Evolutionary conservation across 2,113 vertebrate species (phyloP).

Genomic region (Rhipidura dahli): DNA sequence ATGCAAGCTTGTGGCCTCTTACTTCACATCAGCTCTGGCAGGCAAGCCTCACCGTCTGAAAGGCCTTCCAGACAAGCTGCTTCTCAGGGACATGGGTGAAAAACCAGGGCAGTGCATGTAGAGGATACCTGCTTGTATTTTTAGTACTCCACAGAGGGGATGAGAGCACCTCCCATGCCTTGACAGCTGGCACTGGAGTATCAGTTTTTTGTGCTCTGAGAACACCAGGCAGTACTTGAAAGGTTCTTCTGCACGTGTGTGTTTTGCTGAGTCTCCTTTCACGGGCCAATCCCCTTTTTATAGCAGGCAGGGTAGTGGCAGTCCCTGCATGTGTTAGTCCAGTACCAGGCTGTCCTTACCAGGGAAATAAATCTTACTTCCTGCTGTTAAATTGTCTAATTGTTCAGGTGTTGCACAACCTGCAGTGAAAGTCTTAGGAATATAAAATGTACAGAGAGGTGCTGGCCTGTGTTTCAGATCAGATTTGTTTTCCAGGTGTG

Average conservation of each 20-base stretch:
- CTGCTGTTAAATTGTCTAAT: neutral
- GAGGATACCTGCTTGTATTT: neutral
- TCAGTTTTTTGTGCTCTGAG: neutral
- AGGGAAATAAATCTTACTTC: neutral
- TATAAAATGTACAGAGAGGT: neutral
- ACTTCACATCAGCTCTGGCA: neutral
- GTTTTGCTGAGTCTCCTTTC: neutral
- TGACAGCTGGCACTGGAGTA: neutral
- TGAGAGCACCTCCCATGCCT: neutral
- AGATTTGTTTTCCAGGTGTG: neutral
- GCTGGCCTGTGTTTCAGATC: neutral
- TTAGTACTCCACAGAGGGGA: neutral
- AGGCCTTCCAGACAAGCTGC: neutral
- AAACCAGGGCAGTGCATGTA: neutral
- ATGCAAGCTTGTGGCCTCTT: neutral
- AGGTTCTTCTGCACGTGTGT: neutral
- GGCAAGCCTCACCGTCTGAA: neutral
- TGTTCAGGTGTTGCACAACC: neutral
- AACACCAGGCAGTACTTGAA: neutral
- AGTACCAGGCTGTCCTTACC: neutral
- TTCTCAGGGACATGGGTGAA: neutral
- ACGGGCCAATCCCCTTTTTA: neutral
- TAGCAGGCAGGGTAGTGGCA: neutral
- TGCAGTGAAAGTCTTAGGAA: neutral
- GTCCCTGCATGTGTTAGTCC: neutral